These are phyloP conservation scores for Caenorhabditis doughertyi DNA, from an alignment of 2,888 invertebrate genomes.

Conservation along the genomic window DNA sequence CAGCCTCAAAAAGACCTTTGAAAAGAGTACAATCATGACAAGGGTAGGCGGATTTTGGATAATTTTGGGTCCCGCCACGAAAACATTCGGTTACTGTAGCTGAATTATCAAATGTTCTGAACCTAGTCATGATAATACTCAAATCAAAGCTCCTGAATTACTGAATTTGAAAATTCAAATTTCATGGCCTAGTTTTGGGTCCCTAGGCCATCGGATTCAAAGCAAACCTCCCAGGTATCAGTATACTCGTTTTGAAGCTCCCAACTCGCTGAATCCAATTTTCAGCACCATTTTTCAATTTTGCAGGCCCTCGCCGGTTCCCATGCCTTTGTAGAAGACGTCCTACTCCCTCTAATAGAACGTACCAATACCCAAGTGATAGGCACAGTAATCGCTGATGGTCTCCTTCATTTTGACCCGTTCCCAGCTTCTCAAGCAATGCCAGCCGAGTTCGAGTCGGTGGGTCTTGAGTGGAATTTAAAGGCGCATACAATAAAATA, in stretches of 20 bases:
- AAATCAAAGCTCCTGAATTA: too few relatives aligned
- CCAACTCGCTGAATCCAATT: too few relatives aligned
- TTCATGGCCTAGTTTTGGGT: background rate
- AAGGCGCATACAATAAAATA: background rate
- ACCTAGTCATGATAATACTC: too few relatives aligned
- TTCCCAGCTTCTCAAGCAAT: constrained; percentile 71
- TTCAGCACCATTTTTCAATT: too few relatives aligned
- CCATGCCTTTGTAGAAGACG: constrained; percentile 72
- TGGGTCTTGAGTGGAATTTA: background rate
- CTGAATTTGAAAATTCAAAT: background rate
- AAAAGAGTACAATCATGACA: too few relatives aligned
- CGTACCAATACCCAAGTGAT: constrained; percentile 58
- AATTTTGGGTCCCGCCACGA: background rate
- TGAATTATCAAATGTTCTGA: too few relatives aligned
- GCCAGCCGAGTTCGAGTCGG: constrained; percentile 69
- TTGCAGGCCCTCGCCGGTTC: constrained; percentile 70
- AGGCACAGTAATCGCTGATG: constrained; percentile 67
- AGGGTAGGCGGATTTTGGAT: too few relatives aligned
- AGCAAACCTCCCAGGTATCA: too few relatives aligned
- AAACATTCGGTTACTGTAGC: too few relatives aligned
- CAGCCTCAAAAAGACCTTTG: too few relatives aligned
- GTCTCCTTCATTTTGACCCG: constrained; percentile 70
- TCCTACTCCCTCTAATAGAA: constrained; percentile 65
- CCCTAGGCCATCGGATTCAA: background rate
- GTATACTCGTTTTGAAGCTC: too few relatives aligned